Conservation (phyloP, 2,797 vertebrate species). For the Denticeps clupeoides region DNA sequence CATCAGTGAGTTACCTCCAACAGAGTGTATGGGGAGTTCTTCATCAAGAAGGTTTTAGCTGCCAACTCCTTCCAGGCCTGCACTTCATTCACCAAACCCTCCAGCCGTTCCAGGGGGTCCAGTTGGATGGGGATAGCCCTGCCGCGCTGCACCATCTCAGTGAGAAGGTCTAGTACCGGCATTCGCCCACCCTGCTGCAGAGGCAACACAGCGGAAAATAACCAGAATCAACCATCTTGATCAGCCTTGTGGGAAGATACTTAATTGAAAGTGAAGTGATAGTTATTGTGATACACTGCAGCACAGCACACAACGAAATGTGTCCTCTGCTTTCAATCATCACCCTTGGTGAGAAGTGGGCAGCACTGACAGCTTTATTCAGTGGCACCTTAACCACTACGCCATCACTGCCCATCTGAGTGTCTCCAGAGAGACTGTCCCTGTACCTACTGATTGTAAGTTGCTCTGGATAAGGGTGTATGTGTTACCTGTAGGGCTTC, state of each 20-base stretch:
- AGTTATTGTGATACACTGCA: too few relatives aligned
- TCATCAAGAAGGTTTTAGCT: conserved; percentile 67
- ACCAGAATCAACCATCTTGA: not conserved
- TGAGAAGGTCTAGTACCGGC: conserved; percentile 63
- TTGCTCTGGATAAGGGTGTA: not conserved
- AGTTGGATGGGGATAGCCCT: conserved; percentile 80
- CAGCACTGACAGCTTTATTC: too few relatives aligned
- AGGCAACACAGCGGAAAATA: not conserved
- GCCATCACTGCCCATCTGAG: too few relatives aligned
- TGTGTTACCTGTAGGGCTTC: conserved; percentile 74
- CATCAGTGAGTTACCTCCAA: too few relatives aligned
- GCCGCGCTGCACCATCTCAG: conserved; percentile 74
- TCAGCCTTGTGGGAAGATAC: too few relatives aligned
- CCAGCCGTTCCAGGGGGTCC: conserved; percentile 73
- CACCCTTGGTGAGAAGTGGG: too few relatives aligned
- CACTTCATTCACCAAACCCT: conserved; percentile 72
- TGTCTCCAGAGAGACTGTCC: too few relatives aligned
- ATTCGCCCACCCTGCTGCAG: conserved; percentile 64
- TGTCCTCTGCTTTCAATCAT: too few relatives aligned
- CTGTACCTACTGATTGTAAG: too few relatives aligned
- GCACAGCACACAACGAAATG: too few relatives aligned
- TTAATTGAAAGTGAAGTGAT: too few relatives aligned
- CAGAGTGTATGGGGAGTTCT: conserved; percentile 70
- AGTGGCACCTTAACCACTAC: too few relatives aligned
- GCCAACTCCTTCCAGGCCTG: conserved; percentile 83